A percentile compares a stretch with the other conserved stretches of the same genome.
These are phyloP conservation scores for Boleophthalmus pectinirostris DNA, from an alignment of 2,113 vertebrate genomes.

Conservation along the genomic window DNA sequence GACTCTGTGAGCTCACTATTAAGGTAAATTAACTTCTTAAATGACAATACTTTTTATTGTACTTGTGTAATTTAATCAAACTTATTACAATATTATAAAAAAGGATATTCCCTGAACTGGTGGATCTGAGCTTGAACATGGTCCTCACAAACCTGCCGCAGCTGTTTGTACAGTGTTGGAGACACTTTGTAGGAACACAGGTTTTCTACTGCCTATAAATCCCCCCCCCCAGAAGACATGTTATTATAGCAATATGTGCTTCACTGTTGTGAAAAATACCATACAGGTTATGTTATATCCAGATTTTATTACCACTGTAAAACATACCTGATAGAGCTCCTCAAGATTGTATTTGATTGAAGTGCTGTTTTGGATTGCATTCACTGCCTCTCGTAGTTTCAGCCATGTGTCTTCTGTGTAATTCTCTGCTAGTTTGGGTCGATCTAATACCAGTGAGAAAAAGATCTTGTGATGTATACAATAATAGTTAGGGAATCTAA, in stretches of 20 bases:
- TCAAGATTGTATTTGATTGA: conserved; percentile 98
- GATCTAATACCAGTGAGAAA: conserved; percentile 78
- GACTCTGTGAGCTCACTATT: conserved; percentile 86
- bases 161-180: conserved; percentile 95
- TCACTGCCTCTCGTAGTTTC: conserved; percentile 95
- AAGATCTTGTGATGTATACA: background rate
- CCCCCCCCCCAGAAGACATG: background rate
- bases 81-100: background rate
- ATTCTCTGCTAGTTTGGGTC: conserved; percentile 97
- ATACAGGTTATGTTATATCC: background rate
- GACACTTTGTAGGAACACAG: conserved; percentile 99
- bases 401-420: conserved; percentile 98
- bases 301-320: background rate
- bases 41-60: background rate
- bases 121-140: conserved; percentile 98
- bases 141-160: conserved; percentile 96
- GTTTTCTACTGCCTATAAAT: conserved; percentile 92
- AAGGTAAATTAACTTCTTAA: conserved; percentile 70
- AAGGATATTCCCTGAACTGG: conserved; percentile 91
- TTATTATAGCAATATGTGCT: background rate
- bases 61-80: background rate
- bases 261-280: background rate
- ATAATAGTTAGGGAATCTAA: background rate
- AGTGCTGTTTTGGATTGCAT: conserved; percentile 98
- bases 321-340: conserved; percentile 93